These are phyloP conservation scores for Semaprochilodus insignis DNA, from an alignment of 2,797 vertebrate species.

Conservation along the genomic window DNA sequence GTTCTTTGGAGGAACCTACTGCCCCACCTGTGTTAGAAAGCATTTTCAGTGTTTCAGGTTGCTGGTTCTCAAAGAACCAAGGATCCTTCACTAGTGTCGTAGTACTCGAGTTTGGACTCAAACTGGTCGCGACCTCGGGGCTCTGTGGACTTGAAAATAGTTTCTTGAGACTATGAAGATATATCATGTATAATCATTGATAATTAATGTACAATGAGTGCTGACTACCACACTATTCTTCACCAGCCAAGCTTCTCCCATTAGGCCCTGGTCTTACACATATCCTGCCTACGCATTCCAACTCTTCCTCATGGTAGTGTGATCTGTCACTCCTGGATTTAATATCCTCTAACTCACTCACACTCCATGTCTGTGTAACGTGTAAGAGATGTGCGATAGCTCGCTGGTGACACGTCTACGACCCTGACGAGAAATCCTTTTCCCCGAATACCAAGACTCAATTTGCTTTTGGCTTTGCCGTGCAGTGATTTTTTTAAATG, in stretches of 20 bases:
- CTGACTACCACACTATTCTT: no score
- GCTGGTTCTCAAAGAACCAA: neutral
- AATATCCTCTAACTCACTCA: neutral
- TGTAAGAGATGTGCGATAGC: neutral
- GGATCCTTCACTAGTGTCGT: no score
- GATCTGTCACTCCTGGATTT: neutral
- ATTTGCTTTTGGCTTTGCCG: neutral
- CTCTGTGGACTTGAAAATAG: no score
- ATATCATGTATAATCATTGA: no score
- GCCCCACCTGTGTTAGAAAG: no score
- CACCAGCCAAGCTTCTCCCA: neutral
- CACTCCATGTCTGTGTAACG: neutral
- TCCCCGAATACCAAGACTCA: neutral
- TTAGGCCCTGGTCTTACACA: neutral
- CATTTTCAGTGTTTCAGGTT: no score
- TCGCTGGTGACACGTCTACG: neutral
- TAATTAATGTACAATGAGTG: no score
- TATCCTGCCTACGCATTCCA: neutral
- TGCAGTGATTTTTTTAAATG: neutral
- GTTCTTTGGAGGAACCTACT: no score
- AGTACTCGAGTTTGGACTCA: no score
- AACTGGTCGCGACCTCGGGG: no score
- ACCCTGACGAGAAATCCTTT: neutral
- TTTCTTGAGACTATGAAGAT: no score
- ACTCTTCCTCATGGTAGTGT: neutral